Percentiles rank a stretch among this genome's conserved stretches.
These are phyloP conservation scores for Myopa testacea DNA, from an alignment of 2,888 invertebrate genomes.

Conservation along the genomic window DNA sequence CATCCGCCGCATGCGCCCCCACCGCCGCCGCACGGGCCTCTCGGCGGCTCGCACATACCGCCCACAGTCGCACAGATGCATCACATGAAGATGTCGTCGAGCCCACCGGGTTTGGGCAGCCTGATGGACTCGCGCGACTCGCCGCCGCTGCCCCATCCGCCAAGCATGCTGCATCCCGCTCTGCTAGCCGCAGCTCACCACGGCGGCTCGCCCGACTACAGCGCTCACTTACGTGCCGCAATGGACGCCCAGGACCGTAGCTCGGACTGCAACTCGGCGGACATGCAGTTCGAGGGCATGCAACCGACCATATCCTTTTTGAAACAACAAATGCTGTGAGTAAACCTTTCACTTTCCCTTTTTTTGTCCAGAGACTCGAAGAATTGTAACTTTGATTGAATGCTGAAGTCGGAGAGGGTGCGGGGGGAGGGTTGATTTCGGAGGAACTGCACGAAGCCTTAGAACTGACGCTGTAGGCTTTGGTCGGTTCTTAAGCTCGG, in stretches of 20 bases:
- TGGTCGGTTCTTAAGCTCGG: not conserved
- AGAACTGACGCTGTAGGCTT: not conserved
- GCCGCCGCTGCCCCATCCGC: conserved; percentile 86
- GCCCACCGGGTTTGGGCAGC: conserved; percentile 77
- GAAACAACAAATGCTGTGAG: conserved; percentile 69
- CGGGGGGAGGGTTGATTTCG: not conserved
- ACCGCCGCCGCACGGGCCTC: conserved; percentile 66
- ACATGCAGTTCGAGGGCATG: conserved; percentile 91
- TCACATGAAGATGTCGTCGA: conserved; percentile 67
- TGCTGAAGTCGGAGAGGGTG: not conserved
- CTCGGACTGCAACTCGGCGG: conserved; percentile 90
- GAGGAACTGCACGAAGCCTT: not conserved
- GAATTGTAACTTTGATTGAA: conserved; percentile 18
- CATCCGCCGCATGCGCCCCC: conserved; percentile 68
- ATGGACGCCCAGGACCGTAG: conserved; percentile 88
- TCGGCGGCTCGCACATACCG: conserved; percentile 69
- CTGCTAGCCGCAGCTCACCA: conserved; percentile 86
- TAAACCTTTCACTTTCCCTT: not conserved
- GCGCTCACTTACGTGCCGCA: conserved; percentile 75
- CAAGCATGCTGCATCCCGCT: conserved; percentile 86
- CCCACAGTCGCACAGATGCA: conserved; percentile 67
- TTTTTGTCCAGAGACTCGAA: not conserved
- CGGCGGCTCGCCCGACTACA: conserved; percentile 83
- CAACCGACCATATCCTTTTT: conserved; percentile 97
- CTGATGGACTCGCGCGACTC: conserved; percentile 79